Evolutionary conservation across 53 echinoderm and acorn worm genomes (phyloP).

Genomic region (Mesocentrotus franciscanus): DNA sequence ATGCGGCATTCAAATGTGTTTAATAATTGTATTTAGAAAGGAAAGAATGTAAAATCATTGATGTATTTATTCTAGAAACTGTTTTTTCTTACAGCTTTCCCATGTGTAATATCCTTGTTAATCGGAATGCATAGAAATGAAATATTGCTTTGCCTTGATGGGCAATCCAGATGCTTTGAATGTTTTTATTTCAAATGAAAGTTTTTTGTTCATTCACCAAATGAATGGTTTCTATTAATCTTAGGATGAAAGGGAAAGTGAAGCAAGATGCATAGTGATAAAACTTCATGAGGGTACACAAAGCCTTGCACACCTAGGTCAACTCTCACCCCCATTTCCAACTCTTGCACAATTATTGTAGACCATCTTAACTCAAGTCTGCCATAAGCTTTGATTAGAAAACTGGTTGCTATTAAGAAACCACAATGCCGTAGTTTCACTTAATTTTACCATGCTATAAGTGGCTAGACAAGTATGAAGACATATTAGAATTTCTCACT

Average conservation of each 20-base stretch:
- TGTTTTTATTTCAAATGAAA: neutral
- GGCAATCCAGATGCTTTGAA: neutral
- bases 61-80: constrained; percentile 42
- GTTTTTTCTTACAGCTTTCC: neutral
- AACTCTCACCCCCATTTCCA: neutral
- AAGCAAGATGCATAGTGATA: neutral
- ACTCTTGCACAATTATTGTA: neutral
- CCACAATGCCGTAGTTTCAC: neutral
- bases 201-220: neutral
- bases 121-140: constrained; percentile 31
- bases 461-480: neutral
- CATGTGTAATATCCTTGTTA: neutral
- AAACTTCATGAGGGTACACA: neutral
- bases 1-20: constrained; percentile 32
- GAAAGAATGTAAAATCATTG: constrained; percentile 46
- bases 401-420: neutral
- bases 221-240: neutral
- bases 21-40: constrained; percentile 42
- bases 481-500: neutral
- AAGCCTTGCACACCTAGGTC: neutral
- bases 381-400: neutral
- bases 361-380: neutral
- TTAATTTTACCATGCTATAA: neutral
- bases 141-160: neutral
- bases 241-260: neutral